These are phyloP conservation scores for Montifringilla adamsi DNA, from an alignment of 2,113 vertebrate genomes.

Conservation along the genomic window DNA sequence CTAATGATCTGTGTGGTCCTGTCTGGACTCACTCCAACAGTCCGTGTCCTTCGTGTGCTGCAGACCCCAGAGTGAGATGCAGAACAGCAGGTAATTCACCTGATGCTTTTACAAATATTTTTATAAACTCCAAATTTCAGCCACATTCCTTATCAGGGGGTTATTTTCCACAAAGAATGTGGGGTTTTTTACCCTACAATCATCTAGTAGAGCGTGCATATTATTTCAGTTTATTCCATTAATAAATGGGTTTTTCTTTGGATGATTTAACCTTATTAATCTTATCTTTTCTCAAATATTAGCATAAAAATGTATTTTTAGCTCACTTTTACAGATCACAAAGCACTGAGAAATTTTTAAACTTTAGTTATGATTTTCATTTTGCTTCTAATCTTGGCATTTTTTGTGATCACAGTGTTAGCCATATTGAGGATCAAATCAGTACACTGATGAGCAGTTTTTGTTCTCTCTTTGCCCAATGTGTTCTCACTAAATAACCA, in stretches of 20 bases:
- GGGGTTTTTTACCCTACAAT: background rate
- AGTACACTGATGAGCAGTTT: background rate
- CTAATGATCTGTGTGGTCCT: background rate
- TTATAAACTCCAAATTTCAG: background rate
- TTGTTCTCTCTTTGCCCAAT: background rate
- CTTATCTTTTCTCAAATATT: background rate
- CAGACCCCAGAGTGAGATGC: accelerated
- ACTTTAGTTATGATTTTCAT: background rate
- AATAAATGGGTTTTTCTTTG: background rate
- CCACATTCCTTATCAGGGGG: background rate
- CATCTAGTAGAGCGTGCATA: background rate
- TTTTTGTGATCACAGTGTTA: background rate
- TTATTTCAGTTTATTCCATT: background rate
- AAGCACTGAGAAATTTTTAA: background rate
- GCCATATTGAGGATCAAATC: background rate
- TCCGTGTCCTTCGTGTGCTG: background rate
- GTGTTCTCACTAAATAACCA: background rate
- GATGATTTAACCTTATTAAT: background rate
- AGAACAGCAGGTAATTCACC: background rate
- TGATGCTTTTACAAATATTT: background rate
- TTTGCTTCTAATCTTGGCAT: background rate
- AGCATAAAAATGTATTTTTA: background rate
- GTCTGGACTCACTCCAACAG: background rate
- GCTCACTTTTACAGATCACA: background rate
- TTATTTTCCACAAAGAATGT: background rate